Evolutionary conservation across 2,797 vertebrate genomes (phyloP).

Genomic region (Sebastes itinus): DNA sequence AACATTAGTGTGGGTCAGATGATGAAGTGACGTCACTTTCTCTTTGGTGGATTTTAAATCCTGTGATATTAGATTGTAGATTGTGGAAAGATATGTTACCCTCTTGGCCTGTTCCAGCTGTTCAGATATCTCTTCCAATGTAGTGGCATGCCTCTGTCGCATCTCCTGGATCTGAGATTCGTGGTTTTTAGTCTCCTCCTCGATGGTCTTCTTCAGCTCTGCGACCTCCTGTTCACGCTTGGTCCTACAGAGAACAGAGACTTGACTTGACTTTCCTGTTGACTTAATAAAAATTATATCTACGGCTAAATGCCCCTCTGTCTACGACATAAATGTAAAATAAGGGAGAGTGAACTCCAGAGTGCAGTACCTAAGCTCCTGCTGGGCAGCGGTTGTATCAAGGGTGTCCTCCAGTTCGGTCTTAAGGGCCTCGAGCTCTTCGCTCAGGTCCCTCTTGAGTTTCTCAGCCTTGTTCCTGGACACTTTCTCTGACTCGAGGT

Average conservation of each 20-base stretch:
- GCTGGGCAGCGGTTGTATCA: conserved; percentile 97
- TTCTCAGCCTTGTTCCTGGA: conserved; percentile 96
- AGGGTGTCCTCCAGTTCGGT: conserved; percentile 97
- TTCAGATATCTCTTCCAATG: conserved; percentile 94
- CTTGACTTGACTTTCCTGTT: neutral
- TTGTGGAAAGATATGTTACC: conserved; percentile 72
- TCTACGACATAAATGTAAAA: neutral
- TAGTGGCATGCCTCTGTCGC: conserved; percentile 89
- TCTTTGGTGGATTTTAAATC: neutral
- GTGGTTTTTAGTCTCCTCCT: conserved; percentile 95
- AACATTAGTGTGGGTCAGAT: neutral
- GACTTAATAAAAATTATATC: neutral
- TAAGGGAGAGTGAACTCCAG: neutral
- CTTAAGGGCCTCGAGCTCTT: conserved; percentile 96
- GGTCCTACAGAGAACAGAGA: conserved; percentile 77
- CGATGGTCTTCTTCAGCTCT: conserved; percentile 96
- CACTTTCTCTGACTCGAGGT: conserved; percentile 94
- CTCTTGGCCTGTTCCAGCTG: conserved; percentile 97
- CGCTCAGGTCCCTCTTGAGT: conserved; percentile 95
- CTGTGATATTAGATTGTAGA: neutral
- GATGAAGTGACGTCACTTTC: neutral
- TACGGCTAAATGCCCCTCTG: neutral
- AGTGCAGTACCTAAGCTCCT: conserved; percentile 90
- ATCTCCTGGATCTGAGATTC: conserved; percentile 97
- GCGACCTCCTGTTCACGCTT: conserved; percentile 98